Percentiles rank a stretch among this genome's conserved stretches.
Evolutionary conservation across 2,888 invertebrate species (phyloP).

Genomic region (Lasioglossum zephyrum): DNA sequence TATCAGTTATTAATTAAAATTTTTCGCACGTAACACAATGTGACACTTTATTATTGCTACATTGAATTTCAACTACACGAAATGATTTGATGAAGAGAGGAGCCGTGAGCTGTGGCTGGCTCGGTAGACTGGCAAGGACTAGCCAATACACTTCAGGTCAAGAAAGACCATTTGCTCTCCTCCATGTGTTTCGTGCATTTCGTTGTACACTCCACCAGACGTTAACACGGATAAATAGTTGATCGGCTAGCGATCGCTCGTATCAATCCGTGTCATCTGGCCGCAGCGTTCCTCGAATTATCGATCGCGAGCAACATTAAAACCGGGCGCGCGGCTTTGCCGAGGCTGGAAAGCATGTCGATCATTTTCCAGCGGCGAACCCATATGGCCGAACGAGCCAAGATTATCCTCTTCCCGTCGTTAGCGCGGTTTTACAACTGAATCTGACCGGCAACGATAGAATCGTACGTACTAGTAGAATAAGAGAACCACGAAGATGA

Average conservation of each 20-base stretch:
- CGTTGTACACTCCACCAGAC: too few relatives aligned
- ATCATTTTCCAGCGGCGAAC: constrained; percentile 45
- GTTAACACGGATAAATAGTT: background rate
- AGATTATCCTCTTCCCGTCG: constrained; percentile 79
- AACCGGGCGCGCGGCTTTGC: background rate
- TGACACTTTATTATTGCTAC: too few relatives aligned
- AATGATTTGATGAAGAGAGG: too few relatives aligned
- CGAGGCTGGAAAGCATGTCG: constrained; percentile 35
- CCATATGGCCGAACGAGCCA: constrained; percentile 69
- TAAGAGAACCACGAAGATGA: background rate
- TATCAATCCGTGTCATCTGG: constrained; percentile 56
- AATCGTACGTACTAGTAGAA: constrained; percentile 20
- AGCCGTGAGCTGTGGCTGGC: too few relatives aligned
- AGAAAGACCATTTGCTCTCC: too few relatives aligned
- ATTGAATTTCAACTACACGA: too few relatives aligned
- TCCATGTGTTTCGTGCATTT: too few relatives aligned
- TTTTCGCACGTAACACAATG: too few relatives aligned
- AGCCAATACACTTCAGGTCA: too few relatives aligned
- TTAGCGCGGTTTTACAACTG: constrained; percentile 64
- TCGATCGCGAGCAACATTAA: constrained; percentile 47
- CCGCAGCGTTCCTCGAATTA: constrained; percentile 42
- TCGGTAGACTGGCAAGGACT: too few relatives aligned
- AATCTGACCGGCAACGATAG: constrained; percentile 22
- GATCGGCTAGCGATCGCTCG: constrained; percentile 26
- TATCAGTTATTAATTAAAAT: too few relatives aligned